Evolutionary conservation across 2,797 vertebrate genomes (phyloP).

Genomic region (Peromyscus attwateri): DNA sequence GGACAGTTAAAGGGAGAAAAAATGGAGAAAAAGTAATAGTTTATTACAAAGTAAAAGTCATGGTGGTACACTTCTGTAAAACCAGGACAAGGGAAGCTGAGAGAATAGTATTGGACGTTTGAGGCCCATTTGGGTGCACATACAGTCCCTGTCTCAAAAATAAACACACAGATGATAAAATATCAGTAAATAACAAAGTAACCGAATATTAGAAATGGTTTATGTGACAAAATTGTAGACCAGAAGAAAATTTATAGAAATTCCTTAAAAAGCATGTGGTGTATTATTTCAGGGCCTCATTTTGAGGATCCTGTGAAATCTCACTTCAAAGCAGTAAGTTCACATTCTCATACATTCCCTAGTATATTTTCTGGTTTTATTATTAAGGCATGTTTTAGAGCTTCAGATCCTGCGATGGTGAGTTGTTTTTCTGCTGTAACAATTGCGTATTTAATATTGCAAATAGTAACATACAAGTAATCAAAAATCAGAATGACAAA

Average conservation of each 20-base stretch:
- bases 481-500: neutral
- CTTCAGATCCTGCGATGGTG: neutral
- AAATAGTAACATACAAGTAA: neutral
- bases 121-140: neutral
- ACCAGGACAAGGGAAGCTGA: neutral
- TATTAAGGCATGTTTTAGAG: neutral
- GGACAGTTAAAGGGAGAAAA: neutral
- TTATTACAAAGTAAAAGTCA: neutral
- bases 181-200: neutral
- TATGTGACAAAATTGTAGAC: neutral
- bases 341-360: neutral
- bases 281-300: neutral
- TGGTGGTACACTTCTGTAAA: neutral
- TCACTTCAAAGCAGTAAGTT: neutral
- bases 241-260: neutral
- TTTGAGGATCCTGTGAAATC: neutral
- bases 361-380: neutral
- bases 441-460: neutral
- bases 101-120: too few species aligned
- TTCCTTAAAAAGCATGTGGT: neutral
- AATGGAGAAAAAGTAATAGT: neutral
- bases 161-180: neutral
- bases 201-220: neutral
- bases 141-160: neutral
- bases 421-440: neutral